These are phyloP conservation scores for Lycocerus yunnanus DNA, from an alignment of 2,888 invertebrate genomes.

Conservation along the genomic window DNA sequence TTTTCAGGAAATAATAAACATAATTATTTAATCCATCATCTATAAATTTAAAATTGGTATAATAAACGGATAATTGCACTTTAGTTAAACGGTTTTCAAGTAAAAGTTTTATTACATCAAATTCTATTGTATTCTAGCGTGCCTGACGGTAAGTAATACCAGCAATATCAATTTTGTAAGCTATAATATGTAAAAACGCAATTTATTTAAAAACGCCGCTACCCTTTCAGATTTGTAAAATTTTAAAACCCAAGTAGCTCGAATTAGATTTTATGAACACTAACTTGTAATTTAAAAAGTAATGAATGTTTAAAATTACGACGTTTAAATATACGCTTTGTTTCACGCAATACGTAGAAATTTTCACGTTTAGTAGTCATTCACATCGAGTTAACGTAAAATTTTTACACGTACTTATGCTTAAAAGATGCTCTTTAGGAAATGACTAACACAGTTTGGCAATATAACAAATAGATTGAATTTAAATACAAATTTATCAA, in stretches of 20 bases:
- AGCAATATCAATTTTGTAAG: background rate
- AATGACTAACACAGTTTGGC: no score
- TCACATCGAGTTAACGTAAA: no score
- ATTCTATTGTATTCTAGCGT: background rate
- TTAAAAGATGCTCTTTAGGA: no score
- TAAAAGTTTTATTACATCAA: background rate
- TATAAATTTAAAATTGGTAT: background rate
- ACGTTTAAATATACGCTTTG: background rate
- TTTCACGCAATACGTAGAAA: background rate
- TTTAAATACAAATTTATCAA: no score
- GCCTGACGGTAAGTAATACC: background rate
- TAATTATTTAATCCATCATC: background rate
- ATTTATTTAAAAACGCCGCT: background rate
- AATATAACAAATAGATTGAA: no score
- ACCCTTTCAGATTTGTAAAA: background rate
- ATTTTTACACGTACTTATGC: no score
- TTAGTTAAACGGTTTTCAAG: background rate
- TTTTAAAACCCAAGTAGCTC: background rate
- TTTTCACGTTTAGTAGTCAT: no score
- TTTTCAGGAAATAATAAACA: background rate
- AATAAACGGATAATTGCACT: background rate
- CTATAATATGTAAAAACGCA: background rate
- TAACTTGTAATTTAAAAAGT: background rate
- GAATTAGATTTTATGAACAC: background rate
- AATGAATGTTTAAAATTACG: background rate